Base-by-base conservation (phyloP, 2,113 vertebrate species). In the Chinchilla lanigera region DNA sequence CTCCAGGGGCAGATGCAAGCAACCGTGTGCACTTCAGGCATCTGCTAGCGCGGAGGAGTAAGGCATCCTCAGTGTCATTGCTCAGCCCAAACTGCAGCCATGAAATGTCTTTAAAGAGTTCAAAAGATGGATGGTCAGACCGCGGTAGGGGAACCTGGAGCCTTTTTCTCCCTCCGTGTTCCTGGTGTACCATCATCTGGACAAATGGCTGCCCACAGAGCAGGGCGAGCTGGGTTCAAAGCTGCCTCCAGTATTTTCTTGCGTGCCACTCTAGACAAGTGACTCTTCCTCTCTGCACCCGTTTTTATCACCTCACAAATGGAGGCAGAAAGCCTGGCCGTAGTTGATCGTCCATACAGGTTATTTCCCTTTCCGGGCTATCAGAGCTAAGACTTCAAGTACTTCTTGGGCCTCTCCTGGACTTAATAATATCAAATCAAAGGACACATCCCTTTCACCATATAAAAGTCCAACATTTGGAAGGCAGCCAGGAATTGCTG, bases 351-450 rank as follows among this genome's bases (percentile, higher is more conserved):
- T 91, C 58, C 52, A 4, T 56, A 83, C 0, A 63, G 54, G 41
- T 58, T 65, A 44, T 22, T 92, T 93, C 14, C 77, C 54, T 81
- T 56, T 73, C 9, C n/a, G 71, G 73, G 50, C 5, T 67, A 28
- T 86, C 82, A 77, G 54, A 92, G 60, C 56, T 14, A 12, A 85
- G 81, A 96, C 35, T 71, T 67, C 52, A 67, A 91, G 82, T 50
- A 78, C 47, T 82, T 89, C 56, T 77, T 95, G 22, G 52, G 78
- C 90, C 2, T 75, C 82, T 60, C 10, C 26, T 84, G 69, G 86
- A 89, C 81, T 95, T 91, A 96, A 90, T 35, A 33, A 81, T 85
- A 91, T 58, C 73, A 90, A 89, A 80, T 84, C 63, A 96, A 89
- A 86, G 86, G 50, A 82, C 20, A 88, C 69, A 30, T 47, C 54